A percentile compares a stretch with the other conserved stretches of the same genome.
Conservation (phyloP, 2,797 vertebrate species). For the Gambelia wislizenii region DNA sequence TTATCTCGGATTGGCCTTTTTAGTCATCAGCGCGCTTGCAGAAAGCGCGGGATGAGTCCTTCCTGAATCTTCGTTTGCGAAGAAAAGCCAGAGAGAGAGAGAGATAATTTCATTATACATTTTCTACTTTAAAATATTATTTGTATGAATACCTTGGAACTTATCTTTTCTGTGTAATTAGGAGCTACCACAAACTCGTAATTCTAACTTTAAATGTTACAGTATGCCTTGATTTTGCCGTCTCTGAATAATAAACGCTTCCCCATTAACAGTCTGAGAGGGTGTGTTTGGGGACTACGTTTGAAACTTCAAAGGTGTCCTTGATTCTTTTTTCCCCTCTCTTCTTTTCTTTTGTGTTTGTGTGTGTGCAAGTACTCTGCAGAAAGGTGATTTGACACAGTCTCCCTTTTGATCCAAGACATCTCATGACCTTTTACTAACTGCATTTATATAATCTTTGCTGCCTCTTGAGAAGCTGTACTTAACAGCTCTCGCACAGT, state of each 20-base stretch:
- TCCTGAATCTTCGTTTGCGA: no score
- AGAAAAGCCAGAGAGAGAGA: no score
- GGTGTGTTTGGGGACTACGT: conserved; percentile 20
- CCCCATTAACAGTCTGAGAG: conserved; percentile 16
- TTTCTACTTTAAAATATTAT: conserved; percentile 34
- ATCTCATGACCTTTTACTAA: conserved; percentile 24
- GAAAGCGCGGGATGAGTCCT: no score
- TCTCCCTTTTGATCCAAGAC: conserved; percentile 13
- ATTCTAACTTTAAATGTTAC: conserved; percentile 17
- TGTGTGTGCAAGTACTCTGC: conserved; percentile 28
- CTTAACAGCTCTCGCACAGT: neutral
- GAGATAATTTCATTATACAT: no score
- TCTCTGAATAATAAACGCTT: conserved; percentile 11
- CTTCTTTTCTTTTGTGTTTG: conserved; percentile 8
- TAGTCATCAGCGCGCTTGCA: no score
- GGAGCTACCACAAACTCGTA: neutral
- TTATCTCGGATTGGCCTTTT: no score
- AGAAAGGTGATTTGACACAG: conserved; percentile 11
- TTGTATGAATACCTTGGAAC: neutral
- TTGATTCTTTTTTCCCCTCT: conserved; percentile 3
- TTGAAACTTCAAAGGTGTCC: conserved; percentile 30
- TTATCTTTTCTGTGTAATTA: neutral
- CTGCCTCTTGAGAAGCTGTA: conserved; percentile 1
- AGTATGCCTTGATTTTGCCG: conserved; percentile 14
- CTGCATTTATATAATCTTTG: neutral